Evolutionary conservation across 2,113 vertebrate species (phyloP).

Genomic region (Ochotona curzoniae): DNA sequence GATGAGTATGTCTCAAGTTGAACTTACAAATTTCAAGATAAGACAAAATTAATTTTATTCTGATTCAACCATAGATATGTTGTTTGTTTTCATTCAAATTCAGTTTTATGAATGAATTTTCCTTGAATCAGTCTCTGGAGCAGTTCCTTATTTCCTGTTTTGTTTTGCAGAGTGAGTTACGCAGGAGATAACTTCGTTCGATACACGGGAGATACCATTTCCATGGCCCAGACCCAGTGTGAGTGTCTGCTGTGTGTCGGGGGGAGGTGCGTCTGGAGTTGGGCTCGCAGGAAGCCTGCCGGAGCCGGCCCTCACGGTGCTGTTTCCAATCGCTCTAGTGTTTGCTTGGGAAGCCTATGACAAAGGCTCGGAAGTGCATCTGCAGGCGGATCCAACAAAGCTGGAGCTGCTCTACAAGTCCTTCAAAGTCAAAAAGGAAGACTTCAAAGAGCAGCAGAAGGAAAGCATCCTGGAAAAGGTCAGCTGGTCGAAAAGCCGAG

Average conservation of each 20-base stretch:
- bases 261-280: neutral
- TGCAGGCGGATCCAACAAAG: conserved; percentile 98
- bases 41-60: neutral
- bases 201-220: conserved; percentile 95
- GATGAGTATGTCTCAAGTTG: conserved; percentile 92
- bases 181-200: conserved; percentile 98
- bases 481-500: conserved; percentile 43
- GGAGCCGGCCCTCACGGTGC: neutral
- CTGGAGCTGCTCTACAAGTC: conserved; percentile 95
- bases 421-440: conserved; percentile 99
- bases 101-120: neutral
- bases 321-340: conserved; percentile 86
- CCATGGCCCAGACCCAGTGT: conserved; percentile 98
- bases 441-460: conserved; percentile 96
- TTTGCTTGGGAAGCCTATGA: conserved; percentile 99
- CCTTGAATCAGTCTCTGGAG: conserved; percentile 49
- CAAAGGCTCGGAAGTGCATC: conserved; percentile 97
- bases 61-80: neutral
- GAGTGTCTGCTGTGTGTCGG: conserved; percentile 82
- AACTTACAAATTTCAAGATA: neutral
- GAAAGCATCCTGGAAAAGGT: conserved; percentile 97
- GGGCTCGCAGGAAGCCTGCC: neutral
- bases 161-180: conserved; percentile 92
- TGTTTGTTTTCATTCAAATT: conserved; percentile 58
- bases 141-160: neutral